phyloP scores from a whole-genome alignment of 2,113 vertebrate species.

The Mobula birostris region DNA sequence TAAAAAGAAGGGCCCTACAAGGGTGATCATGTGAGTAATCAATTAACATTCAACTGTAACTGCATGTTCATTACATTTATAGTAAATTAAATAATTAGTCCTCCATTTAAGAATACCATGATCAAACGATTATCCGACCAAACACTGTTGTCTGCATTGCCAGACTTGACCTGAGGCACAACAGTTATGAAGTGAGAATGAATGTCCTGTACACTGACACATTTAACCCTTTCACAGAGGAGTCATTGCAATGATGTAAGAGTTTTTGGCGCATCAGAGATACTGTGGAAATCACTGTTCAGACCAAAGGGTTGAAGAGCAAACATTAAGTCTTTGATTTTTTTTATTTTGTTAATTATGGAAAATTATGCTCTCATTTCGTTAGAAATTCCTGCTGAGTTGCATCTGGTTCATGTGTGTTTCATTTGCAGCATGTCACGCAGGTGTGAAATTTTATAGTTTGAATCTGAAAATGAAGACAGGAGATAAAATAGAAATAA shows the following conservation, averaged over 20 bases:
- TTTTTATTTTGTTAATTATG: constrained; percentile 25
- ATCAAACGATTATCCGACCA: constrained; percentile 22
- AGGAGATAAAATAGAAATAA: neutral
- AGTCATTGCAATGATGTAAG: neutral
- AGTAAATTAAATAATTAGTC: constrained; percentile 72
- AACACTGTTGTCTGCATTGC: constrained; percentile 15
- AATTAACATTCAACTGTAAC: constrained; percentile 65
- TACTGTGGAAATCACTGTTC: neutral
- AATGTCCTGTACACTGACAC: neutral
- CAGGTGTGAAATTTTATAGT: constrained; percentile 32
- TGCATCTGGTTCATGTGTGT: constrained; percentile 16
- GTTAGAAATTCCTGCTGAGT: constrained; percentile 30
- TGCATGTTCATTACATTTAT: constrained; percentile 57
- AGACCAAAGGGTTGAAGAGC: constrained; percentile 17
- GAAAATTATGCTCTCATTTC: constrained; percentile 27
- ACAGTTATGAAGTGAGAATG: constrained; percentile 24
- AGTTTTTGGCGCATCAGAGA: neutral
- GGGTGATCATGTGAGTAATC: constrained; percentile 52
- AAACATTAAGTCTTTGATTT: neutral
- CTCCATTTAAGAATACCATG: constrained; percentile 60
- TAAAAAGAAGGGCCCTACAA: constrained; percentile 12
- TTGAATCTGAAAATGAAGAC: constrained; percentile 1
- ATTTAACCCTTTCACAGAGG: constrained; percentile 13
- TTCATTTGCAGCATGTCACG: constrained; percentile 34
- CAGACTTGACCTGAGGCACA: constrained; percentile 27